phyloP scores from a whole-genome alignment of 2,113 vertebrate genomes.

The Stercorarius parasiticus region DNA sequence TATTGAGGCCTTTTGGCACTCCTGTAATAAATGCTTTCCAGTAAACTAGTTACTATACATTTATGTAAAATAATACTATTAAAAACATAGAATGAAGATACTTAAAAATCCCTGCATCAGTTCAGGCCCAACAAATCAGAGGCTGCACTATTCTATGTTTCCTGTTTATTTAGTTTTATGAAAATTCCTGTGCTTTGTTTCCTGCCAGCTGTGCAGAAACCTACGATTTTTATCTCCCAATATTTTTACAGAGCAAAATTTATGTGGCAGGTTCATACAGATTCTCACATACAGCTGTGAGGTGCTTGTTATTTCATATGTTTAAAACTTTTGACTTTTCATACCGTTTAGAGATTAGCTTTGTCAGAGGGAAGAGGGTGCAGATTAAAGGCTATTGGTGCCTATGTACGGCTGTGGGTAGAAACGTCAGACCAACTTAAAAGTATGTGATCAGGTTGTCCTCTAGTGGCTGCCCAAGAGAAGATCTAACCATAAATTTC shows the following conservation, averaged over 20 bases:
- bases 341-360: background rate
- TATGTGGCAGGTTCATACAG: background rate
- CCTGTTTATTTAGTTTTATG: background rate
- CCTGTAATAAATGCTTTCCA: background rate
- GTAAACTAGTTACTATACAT: background rate
- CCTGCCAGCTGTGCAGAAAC: background rate
- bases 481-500: constrained; percentile 43
- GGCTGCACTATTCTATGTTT: background rate
- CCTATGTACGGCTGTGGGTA: background rate
- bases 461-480: constrained; percentile 66
- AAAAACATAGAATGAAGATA: background rate
- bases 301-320: background rate
- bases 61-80: background rate
- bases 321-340: background rate
- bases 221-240: background rate
- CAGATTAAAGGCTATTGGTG: background rate
- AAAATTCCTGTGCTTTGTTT: background rate
- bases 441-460: constrained; percentile 64
- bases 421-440: constrained; percentile 5
- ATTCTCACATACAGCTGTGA: background rate
- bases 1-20: background rate
- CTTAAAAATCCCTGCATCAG: background rate
- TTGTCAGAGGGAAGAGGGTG: background rate
- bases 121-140: background rate
- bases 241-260: background rate